Percentiles rank a stretch among this genome's conserved stretches.
phyloP scores from a whole-genome alignment of 2,888 invertebrate genomes.

The Neuroscelio doddi region DNA sequence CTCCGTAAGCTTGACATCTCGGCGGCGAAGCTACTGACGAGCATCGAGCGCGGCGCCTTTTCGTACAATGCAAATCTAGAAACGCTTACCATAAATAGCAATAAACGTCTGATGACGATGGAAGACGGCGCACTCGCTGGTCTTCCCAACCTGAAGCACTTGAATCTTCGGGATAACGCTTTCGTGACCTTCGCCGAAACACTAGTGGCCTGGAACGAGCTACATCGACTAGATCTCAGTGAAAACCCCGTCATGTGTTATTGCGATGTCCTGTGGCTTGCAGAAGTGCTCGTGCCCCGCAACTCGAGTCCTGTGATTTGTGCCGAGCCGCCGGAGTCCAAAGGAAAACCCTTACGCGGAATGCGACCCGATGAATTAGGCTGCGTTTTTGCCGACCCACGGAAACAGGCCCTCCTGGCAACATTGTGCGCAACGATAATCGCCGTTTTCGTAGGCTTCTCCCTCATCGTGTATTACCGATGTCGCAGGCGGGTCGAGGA shows the following conservation, averaged over 20 bases:
- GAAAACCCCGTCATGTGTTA: constrained; percentile 89
- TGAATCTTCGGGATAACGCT: constrained; percentile 85
- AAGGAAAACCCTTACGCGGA: constrained; percentile 74
- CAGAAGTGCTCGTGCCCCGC: constrained; percentile 79
- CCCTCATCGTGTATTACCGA: constrained; percentile 81
- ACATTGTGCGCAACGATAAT: constrained; percentile 83
- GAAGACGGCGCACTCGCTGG: constrained; percentile 86
- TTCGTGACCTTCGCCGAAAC: constrained; percentile 84
- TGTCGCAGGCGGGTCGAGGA: constrained; percentile 87
- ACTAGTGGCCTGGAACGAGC: constrained; percentile 84
- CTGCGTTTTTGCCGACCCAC: constrained; percentile 85
- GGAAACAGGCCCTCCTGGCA: constrained; percentile 86
- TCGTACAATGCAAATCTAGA: constrained; percentile 87
- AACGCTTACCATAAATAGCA: constrained; percentile 82
- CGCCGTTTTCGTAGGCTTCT: constrained; percentile 81
- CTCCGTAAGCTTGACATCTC: constrained; percentile 84
- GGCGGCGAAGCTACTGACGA: constrained; percentile 82
- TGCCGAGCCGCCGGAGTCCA: constrained; percentile 81
- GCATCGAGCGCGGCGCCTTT: constrained; percentile 85
- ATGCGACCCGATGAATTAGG: constrained; percentile 85
- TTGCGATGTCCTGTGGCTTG: constrained; percentile 86
- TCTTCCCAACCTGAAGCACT: constrained; percentile 83
- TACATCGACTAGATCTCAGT: constrained; percentile 83
- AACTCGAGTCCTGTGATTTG: constrained; percentile 83
- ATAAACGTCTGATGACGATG: constrained; percentile 81